These are phyloP conservation scores for Netelia virgata DNA, from an alignment of 2,888 invertebrate species.

Conservation along the genomic window DNA sequence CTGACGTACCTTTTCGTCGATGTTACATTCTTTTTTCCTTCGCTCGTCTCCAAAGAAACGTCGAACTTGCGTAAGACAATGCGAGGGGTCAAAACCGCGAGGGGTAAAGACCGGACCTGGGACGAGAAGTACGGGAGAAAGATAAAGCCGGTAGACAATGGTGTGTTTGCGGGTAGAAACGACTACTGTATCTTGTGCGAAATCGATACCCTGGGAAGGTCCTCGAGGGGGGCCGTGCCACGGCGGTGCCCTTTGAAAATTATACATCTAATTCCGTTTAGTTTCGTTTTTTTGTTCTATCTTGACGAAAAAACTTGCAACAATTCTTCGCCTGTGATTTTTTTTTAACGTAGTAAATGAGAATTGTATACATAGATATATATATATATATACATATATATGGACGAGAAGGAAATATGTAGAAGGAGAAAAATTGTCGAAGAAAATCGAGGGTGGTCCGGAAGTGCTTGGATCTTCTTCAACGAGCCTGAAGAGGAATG, in stretches of 20 bases:
- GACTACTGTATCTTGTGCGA: conserved; percentile 53
- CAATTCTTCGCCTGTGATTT: conserved; percentile 26
- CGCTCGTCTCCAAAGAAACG: conserved; percentile 31
- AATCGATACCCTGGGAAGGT: conserved; percentile 65
- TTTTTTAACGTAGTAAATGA: background rate
- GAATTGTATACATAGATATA: background rate
- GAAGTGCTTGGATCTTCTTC: conserved; percentile 51
- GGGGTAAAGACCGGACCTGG: conserved; percentile 36
- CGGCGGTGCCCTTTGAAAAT: conserved; percentile 62
- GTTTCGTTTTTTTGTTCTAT: conserved; percentile 29
- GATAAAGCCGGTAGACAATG: conserved; percentile 51
- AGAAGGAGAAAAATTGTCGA: conserved; percentile 32
- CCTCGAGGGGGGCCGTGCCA: background rate
- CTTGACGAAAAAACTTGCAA: conserved; percentile 35
- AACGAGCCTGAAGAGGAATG: conserved; percentile 32
- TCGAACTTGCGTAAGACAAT: conserved; percentile 56
- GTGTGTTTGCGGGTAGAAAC: conserved; percentile 48
- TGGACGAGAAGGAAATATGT: background rate
- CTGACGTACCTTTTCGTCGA: background rate
- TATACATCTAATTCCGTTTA: conserved; percentile 63
- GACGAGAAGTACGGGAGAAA: conserved; percentile 33
- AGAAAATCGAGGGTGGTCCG: conserved; percentile 63
- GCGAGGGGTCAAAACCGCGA: conserved; percentile 37
- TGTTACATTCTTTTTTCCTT: conserved; percentile 24
- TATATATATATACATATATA: conserved; percentile 1